Evolutionary conservation across 2,888 invertebrate species (phyloP).

Genomic region (Mechanitis mazaeus): DNA sequence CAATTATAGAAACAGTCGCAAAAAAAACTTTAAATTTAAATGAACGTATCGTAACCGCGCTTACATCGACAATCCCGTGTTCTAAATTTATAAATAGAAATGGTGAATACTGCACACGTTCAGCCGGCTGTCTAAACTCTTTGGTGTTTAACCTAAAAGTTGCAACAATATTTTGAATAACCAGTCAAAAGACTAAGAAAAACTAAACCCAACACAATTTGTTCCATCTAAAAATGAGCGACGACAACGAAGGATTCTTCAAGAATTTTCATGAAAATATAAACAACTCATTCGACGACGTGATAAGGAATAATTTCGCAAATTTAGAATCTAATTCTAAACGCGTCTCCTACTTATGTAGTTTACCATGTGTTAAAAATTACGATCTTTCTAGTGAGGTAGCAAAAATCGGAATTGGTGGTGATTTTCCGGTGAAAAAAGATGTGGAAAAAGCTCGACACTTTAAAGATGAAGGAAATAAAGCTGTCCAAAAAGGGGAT

Average conservation of each 20-base stretch:
- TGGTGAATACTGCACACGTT: slow-evolving; percentile 43
- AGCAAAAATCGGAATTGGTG: slow-evolving; percentile 51
- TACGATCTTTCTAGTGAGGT: slow-evolving; percentile 69
- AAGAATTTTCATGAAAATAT: slow-evolving; percentile 80
- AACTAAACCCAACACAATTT: slow-evolving; percentile 20
- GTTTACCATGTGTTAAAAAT: slow-evolving; percentile 67
- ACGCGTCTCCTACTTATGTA: slow-evolving; percentile 78
- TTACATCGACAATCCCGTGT: slow-evolving; percentile 46
- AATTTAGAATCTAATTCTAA: slow-evolving; percentile 79
- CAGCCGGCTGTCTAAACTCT: slow-evolving; percentile 49
- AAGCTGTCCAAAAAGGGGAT: slow-evolving; percentile 82
- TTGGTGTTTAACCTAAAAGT: slow-evolving; percentile 47
- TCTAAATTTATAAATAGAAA: slow-evolving; percentile 67
- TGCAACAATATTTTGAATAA: neutral
- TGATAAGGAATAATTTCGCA: slow-evolving; percentile 79
- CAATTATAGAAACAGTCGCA: too few species aligned
- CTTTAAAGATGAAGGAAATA: slow-evolving; percentile 83
- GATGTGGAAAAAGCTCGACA: slow-evolving; percentile 76
- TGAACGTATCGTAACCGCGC: slow-evolving; percentile 46
- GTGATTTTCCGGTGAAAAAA: slow-evolving; percentile 70
- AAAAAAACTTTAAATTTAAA: slow-evolving; percentile 8
- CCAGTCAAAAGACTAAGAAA: neutral
- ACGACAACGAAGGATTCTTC: slow-evolving; percentile 73
- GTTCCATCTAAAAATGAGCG: slow-evolving; percentile 47
- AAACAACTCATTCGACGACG: slow-evolving; percentile 71